Evolutionary conservation across 2,888 invertebrate species (phyloP).

Genomic region (Cantharis rufa): DNA sequence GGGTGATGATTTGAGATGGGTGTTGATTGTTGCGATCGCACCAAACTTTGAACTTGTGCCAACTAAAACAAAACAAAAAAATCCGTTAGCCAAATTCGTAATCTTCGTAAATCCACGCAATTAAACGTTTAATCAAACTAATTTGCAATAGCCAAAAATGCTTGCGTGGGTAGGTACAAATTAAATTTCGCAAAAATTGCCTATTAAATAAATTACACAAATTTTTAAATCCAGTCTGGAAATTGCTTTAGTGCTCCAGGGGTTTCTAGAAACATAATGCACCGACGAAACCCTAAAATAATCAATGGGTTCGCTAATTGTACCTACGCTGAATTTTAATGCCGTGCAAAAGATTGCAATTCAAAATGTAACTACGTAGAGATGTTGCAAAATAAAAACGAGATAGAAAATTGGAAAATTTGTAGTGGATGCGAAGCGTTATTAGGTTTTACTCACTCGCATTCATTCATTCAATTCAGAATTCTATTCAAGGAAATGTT

Average conservation of each 20-base stretch:
- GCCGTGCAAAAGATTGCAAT: not conserved
- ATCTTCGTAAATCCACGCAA: not conserved
- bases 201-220: not conserved
- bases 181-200: not conserved
- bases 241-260: not conserved
- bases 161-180: not conserved
- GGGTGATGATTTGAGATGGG: constrained; percentile 51
- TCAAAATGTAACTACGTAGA: not conserved
- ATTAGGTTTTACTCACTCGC: not conserved
- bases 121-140: not conserved
- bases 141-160: not conserved
- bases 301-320: not conserved
- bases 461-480: not conserved
- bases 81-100: not conserved
- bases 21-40: constrained; percentile 59
- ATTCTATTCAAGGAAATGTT: not conserved
- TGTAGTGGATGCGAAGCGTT: not conserved
- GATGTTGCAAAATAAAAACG: not conserved
- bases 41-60: constrained; percentile 69
- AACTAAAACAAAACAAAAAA: constrained; percentile 54
- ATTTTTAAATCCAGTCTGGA: not conserved
- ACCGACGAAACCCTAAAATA: not conserved
- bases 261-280: not conserved
- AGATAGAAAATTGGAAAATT: not conserved
- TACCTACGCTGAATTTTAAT: not conserved